Percentiles rank a stretch among this genome's conserved stretches.
phyloP scores from a whole-genome alignment of 2,797 vertebrate species.

The Cetoscarus ocellatus region DNA sequence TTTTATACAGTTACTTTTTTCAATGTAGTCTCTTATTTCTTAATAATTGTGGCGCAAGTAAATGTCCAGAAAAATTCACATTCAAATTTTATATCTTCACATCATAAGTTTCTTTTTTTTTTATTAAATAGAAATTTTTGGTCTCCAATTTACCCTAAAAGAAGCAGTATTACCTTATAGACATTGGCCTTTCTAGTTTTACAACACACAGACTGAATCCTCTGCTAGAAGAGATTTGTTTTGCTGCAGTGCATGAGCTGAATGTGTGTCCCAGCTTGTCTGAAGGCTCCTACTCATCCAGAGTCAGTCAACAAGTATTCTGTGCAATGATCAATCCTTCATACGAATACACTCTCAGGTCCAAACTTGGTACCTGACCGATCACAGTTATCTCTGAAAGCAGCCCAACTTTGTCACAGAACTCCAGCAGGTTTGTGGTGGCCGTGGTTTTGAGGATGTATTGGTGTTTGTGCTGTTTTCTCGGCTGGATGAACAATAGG shows the following conservation, averaged over 20 bases:
- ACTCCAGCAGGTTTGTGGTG: slow-evolving; percentile 53
- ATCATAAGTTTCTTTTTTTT: neutral
- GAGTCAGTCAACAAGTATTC: slow-evolving; percentile 33
- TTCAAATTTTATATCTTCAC: neutral
- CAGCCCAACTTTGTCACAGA: slow-evolving; percentile 45
- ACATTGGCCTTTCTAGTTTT: slow-evolving; percentile 50
- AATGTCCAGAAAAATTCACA: neutral
- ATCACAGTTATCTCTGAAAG: slow-evolving; percentile 27
- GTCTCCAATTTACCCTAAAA: no score
- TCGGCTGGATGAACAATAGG: slow-evolving; percentile 67
- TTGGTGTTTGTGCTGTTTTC: slow-evolving; percentile 65
- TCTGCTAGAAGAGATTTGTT: slow-evolving; percentile 14
- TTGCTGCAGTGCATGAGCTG: slow-evolving; percentile 49
- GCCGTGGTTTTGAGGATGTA: slow-evolving; percentile 32
- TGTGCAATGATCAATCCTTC: slow-evolving; percentile 31
- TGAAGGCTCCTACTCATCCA: slow-evolving; percentile 28
- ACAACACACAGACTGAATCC: slow-evolving; percentile 9
- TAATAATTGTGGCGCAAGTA: no score
- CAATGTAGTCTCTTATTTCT: no score
- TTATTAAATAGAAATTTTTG: no score
- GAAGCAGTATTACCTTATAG: neutral
- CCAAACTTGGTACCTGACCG: slow-evolving; percentile 20
- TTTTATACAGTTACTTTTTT: no score
- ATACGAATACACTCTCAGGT: slow-evolving; percentile 21
- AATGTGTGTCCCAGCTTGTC: slow-evolving; percentile 24